Evolutionary conservation across 2,888 invertebrate species (phyloP), one percentile per base, ranked within the genome.

Genomic region (Myathropa florea): DNA sequence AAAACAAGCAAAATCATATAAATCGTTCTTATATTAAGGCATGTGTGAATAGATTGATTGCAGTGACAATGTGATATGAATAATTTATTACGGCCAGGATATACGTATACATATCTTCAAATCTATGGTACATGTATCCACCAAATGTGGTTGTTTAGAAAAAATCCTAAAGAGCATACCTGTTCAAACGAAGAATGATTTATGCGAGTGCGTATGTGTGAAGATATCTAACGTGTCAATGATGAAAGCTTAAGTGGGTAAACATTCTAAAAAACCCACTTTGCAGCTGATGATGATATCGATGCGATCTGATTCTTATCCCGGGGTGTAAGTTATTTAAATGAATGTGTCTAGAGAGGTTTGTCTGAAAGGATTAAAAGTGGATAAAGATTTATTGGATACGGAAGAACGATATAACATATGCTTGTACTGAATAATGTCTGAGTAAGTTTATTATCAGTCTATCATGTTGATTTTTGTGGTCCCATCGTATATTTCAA

Each of bases 21-120:
- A n/a, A 53, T 64, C 24, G 24, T 63, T 3, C 12, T 33, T 33
- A 33, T 33, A 33, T 33, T 3, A 33, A 33, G 33, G 12, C 72
- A 33, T 73, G 72, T 81, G 71, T 46, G 71, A 71, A 80, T 80
- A 84, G 71, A 85, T 77, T 85, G 76, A 81, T 85, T 85, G 63
- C 81, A 72, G 61, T 77, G 59, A 67, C 72, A 76, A 77, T 85
- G 84, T 72, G 76, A 85, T 81, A 81, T 76, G 81, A 85, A 85
- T 85, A 85, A 81, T 81, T 81, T 85, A 81, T 81, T 85, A 55
- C 59, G 55, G 57, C 55, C 72, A 71, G 61, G 53, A 73, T 73
- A 67, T 57, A 53, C 59, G 36, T 23, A 72, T 18, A 64, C 36
- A 64, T 70, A 61, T 65, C 55, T 63, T 67, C 59, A 78, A 83